Evolutionary conservation across 2,888 invertebrate genomes (phyloP).

Genomic region (Antheraea assamensis): DNA sequence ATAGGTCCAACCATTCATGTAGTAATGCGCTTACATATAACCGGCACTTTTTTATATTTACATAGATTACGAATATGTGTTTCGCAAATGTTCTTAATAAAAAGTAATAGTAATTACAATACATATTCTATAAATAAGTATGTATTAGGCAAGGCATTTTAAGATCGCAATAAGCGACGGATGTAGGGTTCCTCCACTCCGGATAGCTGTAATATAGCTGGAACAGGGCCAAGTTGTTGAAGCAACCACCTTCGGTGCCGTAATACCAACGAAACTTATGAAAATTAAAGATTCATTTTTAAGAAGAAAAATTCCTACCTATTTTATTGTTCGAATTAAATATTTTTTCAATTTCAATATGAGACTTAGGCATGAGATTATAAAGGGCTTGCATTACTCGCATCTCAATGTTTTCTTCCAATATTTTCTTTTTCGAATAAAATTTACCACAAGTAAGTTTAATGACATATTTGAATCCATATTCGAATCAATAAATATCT

Average conservation of each 20-base stretch:
- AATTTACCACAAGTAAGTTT: too few species aligned
- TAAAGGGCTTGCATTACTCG: not conserved
- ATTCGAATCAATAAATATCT: too few species aligned
- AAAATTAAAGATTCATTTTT: constrained; percentile 47
- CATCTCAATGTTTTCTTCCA: too few species aligned
- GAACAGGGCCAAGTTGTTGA: constrained; percentile 1
- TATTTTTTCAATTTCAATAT: not conserved
- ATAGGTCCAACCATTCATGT: too few species aligned
- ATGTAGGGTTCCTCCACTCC: not conserved
- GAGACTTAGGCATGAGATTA: not conserved
- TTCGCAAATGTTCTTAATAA: not conserved
- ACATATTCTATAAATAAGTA: not conserved
- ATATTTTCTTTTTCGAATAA: too few species aligned
- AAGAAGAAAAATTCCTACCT: constrained; percentile 6
- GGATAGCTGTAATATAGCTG: constrained; percentile 9
- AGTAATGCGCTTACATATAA: too few species aligned
- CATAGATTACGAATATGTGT: not conserved
- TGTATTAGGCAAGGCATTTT: not conserved
- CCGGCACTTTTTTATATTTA: too few species aligned
- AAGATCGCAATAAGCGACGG: constrained; percentile 9
- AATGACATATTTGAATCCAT: too few species aligned
- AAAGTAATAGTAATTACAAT: not conserved
- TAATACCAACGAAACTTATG: constrained; percentile 66
- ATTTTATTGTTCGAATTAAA: not conserved
- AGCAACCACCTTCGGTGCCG: constrained; percentile 41